Conservation (phyloP, 2,888 invertebrate species). For the Cheilosia impressa region DNA sequence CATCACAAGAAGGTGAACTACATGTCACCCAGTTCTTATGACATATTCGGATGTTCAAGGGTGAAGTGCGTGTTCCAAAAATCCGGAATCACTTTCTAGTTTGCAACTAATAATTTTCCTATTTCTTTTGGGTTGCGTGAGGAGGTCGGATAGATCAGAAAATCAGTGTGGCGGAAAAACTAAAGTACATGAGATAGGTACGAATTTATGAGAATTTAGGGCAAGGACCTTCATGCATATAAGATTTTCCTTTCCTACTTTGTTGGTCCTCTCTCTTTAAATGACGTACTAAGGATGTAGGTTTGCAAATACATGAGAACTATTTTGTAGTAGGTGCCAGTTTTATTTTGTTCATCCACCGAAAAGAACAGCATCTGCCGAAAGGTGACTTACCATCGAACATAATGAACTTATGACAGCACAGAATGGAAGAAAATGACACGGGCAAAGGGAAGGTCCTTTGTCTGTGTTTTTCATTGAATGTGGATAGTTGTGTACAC, state of each 20-base stretch:
- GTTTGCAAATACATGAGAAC: constrained; percentile 45
- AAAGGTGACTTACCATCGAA: not conserved
- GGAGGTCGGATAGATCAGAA: constrained; percentile 43
- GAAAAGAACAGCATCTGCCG: constrained; percentile 23
- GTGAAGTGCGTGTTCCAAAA: constrained; percentile 11
- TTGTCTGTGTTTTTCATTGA: not conserved
- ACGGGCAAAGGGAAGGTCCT: constrained; percentile 4
- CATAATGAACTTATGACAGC: constrained; percentile 16
- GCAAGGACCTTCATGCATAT: not conserved
- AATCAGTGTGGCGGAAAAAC: constrained; percentile 50
- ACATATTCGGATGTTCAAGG: constrained; percentile 33
- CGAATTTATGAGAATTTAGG: constrained; percentile 30
- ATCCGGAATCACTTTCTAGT: constrained; percentile 55
- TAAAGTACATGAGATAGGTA: constrained; percentile 14
- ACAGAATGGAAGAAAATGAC: not conserved
- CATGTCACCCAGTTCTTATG: constrained; percentile 45
- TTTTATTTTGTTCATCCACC: constrained; percentile 19
- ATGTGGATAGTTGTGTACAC: not conserved
- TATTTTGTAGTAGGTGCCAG: constrained; percentile 29
- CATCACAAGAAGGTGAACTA: constrained; percentile 49
- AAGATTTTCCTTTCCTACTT: not conserved
- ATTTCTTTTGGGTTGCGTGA: constrained; percentile 5
- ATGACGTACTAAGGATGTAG: constrained; percentile 40
- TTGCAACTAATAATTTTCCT: constrained; percentile 34
- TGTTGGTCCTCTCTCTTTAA: constrained; percentile 7